Evolutionary conservation across 2,888 invertebrate species (phyloP).

Genomic region (Melieria omissa): DNA sequence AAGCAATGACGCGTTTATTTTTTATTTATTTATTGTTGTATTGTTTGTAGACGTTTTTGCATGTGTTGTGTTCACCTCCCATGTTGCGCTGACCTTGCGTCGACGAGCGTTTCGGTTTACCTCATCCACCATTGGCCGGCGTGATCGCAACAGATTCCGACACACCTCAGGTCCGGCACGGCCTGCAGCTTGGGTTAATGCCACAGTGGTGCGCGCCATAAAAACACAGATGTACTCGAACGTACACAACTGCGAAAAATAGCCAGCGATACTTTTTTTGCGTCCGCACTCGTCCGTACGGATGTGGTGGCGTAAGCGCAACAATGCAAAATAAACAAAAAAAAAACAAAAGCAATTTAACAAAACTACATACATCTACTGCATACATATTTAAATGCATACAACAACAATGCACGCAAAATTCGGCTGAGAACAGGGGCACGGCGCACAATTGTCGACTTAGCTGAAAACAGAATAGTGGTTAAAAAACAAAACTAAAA

Average conservation of each 20-base stretch:
- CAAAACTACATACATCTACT: not conserved
- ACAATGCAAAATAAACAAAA: not conserved
- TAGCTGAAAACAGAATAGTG: too few relatives aligned
- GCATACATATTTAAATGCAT: too few relatives aligned
- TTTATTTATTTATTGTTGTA: not conserved
- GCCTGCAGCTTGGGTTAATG: slow-evolving; percentile 5
- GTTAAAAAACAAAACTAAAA: too few relatives aligned
- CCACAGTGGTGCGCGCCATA: not conserved
- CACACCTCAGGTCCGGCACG: slow-evolving; percentile 17
- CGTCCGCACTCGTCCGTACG: not conserved
- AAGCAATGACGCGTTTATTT: not conserved
- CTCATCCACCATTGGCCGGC: slow-evolving; percentile 9
- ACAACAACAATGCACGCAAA: slow-evolving; percentile 1
- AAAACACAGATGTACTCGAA: not conserved
- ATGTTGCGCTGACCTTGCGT: not conserved
- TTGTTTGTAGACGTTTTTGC: not conserved
- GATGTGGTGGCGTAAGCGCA: not conserved
- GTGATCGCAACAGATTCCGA: slow-evolving; percentile 24
- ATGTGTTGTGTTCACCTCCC: not conserved
- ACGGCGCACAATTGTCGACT: slow-evolving; percentile 1
- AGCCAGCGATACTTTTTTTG: too few relatives aligned
- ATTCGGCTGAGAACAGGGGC: slow-evolving; percentile 26
- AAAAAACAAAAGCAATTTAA: slow-evolving; percentile 4
- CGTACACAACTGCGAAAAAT: too few relatives aligned
- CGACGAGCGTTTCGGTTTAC: slow-evolving; percentile 12